Evolutionary conservation across 2,888 invertebrate genomes (phyloP).

Genomic region (Parochlus steinenii): DNA sequence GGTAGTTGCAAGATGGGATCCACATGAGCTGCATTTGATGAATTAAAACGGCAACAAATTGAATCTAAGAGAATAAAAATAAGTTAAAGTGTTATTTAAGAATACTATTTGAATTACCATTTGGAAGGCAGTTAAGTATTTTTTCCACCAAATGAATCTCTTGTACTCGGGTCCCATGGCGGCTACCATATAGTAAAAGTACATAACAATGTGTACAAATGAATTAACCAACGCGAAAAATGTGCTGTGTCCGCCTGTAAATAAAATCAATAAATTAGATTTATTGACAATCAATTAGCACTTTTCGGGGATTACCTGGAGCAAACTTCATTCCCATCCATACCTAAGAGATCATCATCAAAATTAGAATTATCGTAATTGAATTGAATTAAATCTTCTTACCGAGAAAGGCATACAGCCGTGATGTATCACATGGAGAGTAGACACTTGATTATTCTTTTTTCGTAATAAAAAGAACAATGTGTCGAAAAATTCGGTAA

Average conservation of each 20-base stretch:
- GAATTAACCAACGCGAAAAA: constrained; percentile 89
- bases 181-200: constrained; percentile 90
- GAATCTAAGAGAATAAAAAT: constrained; percentile 44
- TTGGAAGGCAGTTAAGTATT: constrained; percentile 86
- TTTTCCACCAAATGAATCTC: constrained; percentile 96
- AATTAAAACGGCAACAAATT: constrained; percentile 80
- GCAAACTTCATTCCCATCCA: constrained; percentile 94
- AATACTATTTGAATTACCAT: no score
- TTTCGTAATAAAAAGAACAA: constrained; percentile 91
- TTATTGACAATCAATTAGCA: neutral
- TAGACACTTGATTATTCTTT: constrained; percentile 86
- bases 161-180: constrained; percentile 88
- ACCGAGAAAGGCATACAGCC: constrained; percentile 94
- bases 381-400: no score
- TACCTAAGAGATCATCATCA: constrained; percentile 19
- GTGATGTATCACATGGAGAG: constrained; percentile 90
- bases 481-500: constrained; percentile 92
- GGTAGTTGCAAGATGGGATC: constrained; percentile 83
- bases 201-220: constrained; percentile 94
- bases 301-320: constrained; percentile 48
- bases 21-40: constrained; percentile 85
- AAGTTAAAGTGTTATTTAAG: no score
- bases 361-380: neutral
- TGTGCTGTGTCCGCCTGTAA: constrained; percentile 84
- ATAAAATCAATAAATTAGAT: constrained; percentile 15